Conservation (phyloP, 2,113 vertebrate species). For the Stictonetta naevosa region DNA sequence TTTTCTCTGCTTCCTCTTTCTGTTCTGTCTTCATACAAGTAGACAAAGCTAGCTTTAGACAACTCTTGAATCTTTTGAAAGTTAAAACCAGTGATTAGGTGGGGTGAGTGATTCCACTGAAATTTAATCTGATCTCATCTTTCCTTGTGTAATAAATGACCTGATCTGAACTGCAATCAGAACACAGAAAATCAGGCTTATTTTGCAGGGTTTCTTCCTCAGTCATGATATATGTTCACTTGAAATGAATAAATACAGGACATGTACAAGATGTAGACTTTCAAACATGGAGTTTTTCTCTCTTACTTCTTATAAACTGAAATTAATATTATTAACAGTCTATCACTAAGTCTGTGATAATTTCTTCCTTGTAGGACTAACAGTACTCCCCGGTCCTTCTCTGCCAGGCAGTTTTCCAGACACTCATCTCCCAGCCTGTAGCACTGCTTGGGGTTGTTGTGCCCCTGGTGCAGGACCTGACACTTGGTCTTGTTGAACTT, state of each 20-base stretch:
- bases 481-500: too few relatives aligned
- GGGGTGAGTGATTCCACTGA: neutral
- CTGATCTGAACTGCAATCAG: neutral
- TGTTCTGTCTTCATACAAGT: neutral
- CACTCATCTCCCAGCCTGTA: too few relatives aligned
- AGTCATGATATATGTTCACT: neutral
- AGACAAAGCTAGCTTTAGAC: neutral
- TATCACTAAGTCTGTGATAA: neutral
- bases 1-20: neutral
- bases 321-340: neutral
- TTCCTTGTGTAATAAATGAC: neutral
- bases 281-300: neutral
- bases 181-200: neutral
- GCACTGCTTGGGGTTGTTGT: too few relatives aligned
- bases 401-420: too few relatives aligned
- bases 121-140: constrained; percentile 33
- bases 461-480: too few relatives aligned
- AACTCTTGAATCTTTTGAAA: neutral
- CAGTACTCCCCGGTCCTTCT: too few relatives aligned
- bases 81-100: constrained; percentile 23
- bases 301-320: neutral
- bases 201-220: neutral
- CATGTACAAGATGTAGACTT: neutral
- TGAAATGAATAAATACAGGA: neutral
- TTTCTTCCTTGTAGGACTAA: neutral